Conservation (phyloP, 2,113 vertebrate genomes). For the Saccopteryx leptura region DNA sequence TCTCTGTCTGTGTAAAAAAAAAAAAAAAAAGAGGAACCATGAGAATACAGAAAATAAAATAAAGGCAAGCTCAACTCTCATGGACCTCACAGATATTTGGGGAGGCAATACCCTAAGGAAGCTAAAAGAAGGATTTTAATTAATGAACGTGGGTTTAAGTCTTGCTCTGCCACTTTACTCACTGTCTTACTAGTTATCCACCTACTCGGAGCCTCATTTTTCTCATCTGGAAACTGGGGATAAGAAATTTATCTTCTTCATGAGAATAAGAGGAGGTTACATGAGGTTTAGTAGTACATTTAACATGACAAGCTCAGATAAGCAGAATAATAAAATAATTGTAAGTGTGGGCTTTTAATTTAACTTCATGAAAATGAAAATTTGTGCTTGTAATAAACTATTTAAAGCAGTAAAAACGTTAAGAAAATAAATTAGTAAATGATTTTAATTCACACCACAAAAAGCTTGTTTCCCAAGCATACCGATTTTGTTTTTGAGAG, state of each 20-base stretch:
- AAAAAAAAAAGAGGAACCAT: no score
- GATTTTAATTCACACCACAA: neutral
- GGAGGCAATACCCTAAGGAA: neutral
- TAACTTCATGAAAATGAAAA: slow-evolving; percentile 7
- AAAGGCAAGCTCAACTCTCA: neutral
- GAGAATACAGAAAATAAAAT: neutral
- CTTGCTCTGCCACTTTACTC: neutral
- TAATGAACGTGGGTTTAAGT: neutral
- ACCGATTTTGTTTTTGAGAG: neutral
- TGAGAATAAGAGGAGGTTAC: neutral
- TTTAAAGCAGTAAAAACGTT: neutral
- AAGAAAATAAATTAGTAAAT: neutral
- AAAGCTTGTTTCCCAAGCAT: neutral
- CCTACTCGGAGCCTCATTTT: neutral
- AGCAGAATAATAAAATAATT: neutral
- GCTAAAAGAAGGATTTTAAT: neutral
- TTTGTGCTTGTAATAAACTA: neutral
- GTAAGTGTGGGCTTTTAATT: neutral
- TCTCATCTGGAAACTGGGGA: neutral
- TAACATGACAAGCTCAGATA: neutral
- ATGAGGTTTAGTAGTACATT: neutral
- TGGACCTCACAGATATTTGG: neutral
- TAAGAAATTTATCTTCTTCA: neutral
- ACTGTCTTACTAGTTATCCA: neutral
- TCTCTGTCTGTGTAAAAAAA: no score